Percentiles rank a stretch among this genome's conserved stretches.
These are phyloP conservation scores for Malthinus flaveolus DNA, from an alignment of 2,888 invertebrate genomes.

Conservation along the genomic window DNA sequence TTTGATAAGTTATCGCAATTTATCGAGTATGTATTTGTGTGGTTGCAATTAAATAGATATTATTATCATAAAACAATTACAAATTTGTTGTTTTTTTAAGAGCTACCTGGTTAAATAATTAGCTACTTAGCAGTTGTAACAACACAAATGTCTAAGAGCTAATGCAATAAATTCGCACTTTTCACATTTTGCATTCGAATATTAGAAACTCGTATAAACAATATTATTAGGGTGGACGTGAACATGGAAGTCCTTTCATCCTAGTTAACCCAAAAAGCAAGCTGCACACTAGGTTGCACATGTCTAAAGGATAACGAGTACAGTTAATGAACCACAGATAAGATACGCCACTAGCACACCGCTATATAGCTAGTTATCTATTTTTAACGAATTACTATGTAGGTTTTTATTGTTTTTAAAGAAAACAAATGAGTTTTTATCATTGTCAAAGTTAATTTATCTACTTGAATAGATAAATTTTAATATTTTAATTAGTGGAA, in stretches of 20 bases:
- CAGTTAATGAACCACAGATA: conserved; percentile 30
- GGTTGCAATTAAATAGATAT: conserved; percentile 39
- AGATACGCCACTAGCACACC: conserved; percentile 13
- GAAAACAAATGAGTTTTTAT: no score
- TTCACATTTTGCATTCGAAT: no score
- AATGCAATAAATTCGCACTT: no score
- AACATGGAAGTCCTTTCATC: neutral
- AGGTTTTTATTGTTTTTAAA: conserved; percentile 6
- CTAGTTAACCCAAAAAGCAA: conserved; percentile 26
- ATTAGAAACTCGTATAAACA: no score
- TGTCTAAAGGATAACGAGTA: conserved; percentile 37
- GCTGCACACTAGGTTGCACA: conserved; percentile 38
- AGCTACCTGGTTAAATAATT: no score
- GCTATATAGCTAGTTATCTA: conserved; percentile 15
- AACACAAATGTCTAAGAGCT: no score
- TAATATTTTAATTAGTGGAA: no score
- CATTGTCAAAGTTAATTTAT: neutral
- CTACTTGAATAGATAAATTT: no score
- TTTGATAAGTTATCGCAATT: conserved; percentile 33
- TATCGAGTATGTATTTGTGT: conserved; percentile 35
- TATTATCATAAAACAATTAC: conserved; percentile 17
- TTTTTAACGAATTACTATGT: conserved; percentile 5
- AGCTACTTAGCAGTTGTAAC: no score
- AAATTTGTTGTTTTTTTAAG: conserved; percentile 6
- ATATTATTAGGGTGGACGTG: neutral